A percentile compares a stretch with the other conserved stretches of the same genome.
Conservation (phyloP, 2,888 invertebrate species). For the Polia nebulosa region DNA sequence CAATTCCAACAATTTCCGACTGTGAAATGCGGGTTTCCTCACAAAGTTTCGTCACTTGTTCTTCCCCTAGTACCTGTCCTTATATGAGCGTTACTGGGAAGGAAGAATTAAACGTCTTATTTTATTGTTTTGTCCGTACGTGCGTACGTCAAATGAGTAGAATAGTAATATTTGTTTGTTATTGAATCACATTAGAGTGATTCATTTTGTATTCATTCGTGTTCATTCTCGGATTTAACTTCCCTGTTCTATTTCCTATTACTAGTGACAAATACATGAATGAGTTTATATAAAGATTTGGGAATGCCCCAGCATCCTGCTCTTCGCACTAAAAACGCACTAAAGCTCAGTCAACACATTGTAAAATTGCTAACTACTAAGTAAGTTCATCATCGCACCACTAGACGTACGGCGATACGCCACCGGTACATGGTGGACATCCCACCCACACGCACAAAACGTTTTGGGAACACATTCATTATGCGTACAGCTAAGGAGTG, state of each 20-base stretch:
- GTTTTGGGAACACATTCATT: too few species aligned
- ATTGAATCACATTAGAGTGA: conserved; percentile 21
- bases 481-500: too few species aligned
- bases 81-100: not conserved
- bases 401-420: too few species aligned
- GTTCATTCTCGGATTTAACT: conserved; percentile 1
- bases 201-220: not conserved
- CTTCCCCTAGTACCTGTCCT: conserved; percentile 12
- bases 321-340: not conserved
- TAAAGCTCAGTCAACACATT: not conserved
- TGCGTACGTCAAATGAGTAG: conserved; percentile 7
- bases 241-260: not conserved
- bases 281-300: not conserved
- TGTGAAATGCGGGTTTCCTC: not conserved
- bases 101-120: not conserved
- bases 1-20: not conserved
- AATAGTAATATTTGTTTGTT: not conserved
- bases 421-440: too few species aligned
- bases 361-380: not conserved
- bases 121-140: not conserved
- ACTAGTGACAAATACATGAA: not conserved
- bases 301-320: not conserved
- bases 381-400: too few species aligned
- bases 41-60: not conserved
- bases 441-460: too few species aligned